phyloP scores from a whole-genome alignment of 2,888 invertebrate genomes.

The Parasteatoda lunata region DNA sequence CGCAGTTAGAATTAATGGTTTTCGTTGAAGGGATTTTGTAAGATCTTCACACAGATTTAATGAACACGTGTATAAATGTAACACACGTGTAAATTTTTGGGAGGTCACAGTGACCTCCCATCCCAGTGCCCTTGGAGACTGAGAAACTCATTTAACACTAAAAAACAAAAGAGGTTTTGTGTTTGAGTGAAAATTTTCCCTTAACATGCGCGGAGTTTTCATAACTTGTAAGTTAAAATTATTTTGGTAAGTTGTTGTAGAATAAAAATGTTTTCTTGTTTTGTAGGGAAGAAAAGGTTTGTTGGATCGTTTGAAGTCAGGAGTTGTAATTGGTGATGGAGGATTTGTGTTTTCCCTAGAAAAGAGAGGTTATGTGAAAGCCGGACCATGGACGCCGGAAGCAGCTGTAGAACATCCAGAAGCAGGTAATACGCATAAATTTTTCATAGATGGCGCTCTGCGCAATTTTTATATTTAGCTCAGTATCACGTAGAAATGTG shows the following conservation, averaged over 20 bases:
- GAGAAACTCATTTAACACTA: not conserved
- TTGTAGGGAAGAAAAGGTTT: conserved; percentile 70
- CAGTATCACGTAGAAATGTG: too few species aligned
- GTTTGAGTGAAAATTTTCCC: not conserved
- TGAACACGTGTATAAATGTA: too few species aligned
- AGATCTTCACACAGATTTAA: too few species aligned
- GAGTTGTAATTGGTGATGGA: conserved; percentile 75
- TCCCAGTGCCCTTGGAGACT: not conserved
- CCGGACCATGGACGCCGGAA: conserved; percentile 76
- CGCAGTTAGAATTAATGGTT: too few species aligned
- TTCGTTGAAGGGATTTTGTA: too few species aligned
- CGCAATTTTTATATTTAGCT: too few species aligned
- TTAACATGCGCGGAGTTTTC: not conserved
- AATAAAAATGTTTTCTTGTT: not conserved
- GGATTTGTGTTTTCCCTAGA: conserved; percentile 76
- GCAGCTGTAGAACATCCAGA: conserved; percentile 75
- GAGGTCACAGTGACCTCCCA: too few species aligned
- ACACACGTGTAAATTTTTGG: too few species aligned
- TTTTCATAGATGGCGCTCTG: not conserved
- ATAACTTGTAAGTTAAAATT: not conserved
- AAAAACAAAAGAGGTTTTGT: not conserved
- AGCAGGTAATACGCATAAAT: conserved; percentile 71
- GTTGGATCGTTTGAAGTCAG: conserved; percentile 73
- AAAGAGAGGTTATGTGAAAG: conserved; percentile 76
- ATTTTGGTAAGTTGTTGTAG: not conserved